Base-by-base conservation (phyloP, 2,797 vertebrate species). In the Pelochelys cantorii region DNA sequence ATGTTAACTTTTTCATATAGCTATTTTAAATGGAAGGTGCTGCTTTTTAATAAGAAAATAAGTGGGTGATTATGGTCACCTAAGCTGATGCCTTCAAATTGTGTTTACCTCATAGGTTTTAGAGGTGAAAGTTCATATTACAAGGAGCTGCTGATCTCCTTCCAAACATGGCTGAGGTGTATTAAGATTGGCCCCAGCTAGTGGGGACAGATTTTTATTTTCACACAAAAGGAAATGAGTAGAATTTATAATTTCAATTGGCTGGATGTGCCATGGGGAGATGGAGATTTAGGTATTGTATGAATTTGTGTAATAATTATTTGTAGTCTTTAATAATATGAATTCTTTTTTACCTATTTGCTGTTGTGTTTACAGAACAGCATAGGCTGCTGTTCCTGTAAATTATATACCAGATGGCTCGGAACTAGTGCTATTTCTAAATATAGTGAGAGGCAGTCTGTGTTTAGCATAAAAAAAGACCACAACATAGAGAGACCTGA, bases 251-350 rank as follows among this genome's bases (percentile, higher is more conserved):
- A 97, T 97, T 99, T 95, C 90, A 97, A 93, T 97, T 98, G 98
- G 98, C 97, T 99, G 97, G 99, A 99, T 97, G 98, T 98, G 87
- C 99, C 99, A 0, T 99, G 99, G 99, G 99, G 99, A 97, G 99
- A 99, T 83, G 99, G 99, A 97, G 99, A 99, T 95, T 98, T 99
- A 98, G 99, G 99, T 99, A 99, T n/a, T 94, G 90, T 97, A 97
- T 91, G 75, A 84, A 90, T 74, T 75, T 90, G 96, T 59, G 62
- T 77, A 65, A 87, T 83, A 81, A 53, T 57, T 87, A 74, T 78
- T 85, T 87, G 22, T 81, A 3, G 6, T 23, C 31, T 87, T 83
- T 93, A 52, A 86, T 91, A 42, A 27, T 5, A 8, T 89, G 62
- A 80, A 77, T 75, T 84, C 89, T 91, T 84, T 34, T 89, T 93